Evolutionary conservation across 2,888 invertebrate genomes (phyloP), one percentile per base, ranked within the genome.

Genomic region (Escarpia spicata): DNA sequence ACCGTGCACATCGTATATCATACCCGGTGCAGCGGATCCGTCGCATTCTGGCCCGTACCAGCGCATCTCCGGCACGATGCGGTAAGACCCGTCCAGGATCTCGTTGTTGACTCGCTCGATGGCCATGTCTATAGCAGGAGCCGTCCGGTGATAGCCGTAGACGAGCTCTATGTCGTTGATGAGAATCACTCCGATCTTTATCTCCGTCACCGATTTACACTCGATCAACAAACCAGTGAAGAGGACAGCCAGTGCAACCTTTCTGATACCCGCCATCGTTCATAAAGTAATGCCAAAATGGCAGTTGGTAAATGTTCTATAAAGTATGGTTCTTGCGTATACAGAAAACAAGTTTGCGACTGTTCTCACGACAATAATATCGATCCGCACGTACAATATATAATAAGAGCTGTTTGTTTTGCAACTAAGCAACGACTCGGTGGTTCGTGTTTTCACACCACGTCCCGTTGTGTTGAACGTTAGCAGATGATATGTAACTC

Each of bases 41-140:
- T 91, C 91, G 91, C 91, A 91, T 19, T 91, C 91, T 26, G 91
- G 91, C 26, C 91, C 91, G 91, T 91, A 91, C 45, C 26, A 45
- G n/a, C 91, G 91, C 45, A 44, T 45, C 43, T 44, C 45, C 19
- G 91, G 19, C 6, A 45, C 45, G 43, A 91, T 91, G 91, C 45
- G 45, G 45, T 91, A 91, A 26, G 91, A 91, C 26, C n/a, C 26
- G 91, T 91, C n/a, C 44, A 91, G 91, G 8, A 91, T 91, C 45
- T 91, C n/a, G 26, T n/a, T 45, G 45, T 91, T 91, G 44, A 91
- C 91, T 6, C 91, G 43, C n/a, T 91, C 91, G 31, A 91, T 91
- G 43, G 44, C 91, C 91, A 91, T 43, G 44, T 45, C 45, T 44
- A 91, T 91, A 6, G 91, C 91, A 19, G 91, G 45, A 19, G 44